A percentile compares a stretch with the other conserved stretches of the same genome.
These are phyloP conservation scores for Aurelia sp. DNA, from an alignment of 30 jellyfish, hydroid and myxozoan genomes.

Conservation along the genomic window DNA sequence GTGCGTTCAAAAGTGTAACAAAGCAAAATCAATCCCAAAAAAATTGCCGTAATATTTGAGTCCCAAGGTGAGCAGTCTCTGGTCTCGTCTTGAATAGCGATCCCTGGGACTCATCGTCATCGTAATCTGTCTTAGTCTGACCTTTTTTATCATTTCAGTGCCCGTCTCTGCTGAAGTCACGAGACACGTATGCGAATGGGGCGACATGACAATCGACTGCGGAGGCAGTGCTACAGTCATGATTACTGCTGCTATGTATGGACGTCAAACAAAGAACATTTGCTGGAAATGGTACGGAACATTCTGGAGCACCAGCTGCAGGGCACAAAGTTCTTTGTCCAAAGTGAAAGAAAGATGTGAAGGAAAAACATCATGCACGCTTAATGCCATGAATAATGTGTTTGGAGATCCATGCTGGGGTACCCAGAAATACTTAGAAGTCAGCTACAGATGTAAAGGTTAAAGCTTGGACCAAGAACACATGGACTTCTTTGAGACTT, in stretches of 20 bases:
- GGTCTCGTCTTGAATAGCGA: too few species aligned
- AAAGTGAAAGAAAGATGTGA: slow-evolving; percentile 3
- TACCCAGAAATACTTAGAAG: slow-evolving; percentile 9
- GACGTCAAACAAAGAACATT: slow-evolving; percentile 2
- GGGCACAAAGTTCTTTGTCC: neutral
- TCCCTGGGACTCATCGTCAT: too few species aligned
- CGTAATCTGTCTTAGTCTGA: too few species aligned
- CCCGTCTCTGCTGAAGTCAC: slow-evolving; percentile 16
- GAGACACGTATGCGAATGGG: neutral
- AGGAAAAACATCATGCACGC: slow-evolving; percentile 17
- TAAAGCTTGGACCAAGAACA: too few species aligned
- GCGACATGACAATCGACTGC: neutral
- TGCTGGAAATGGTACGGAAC: slow-evolving; percentile 7
- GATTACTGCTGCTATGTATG: slow-evolving; percentile 8
- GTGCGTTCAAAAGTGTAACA: too few species aligned
- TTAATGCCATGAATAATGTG: slow-evolving; percentile 11
- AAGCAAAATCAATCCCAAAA: too few species aligned
- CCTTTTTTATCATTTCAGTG: neutral
- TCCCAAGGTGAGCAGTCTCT: too few species aligned
- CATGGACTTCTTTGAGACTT: too few species aligned
- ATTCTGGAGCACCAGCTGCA: slow-evolving; percentile 2
- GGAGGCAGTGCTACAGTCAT: neutral
- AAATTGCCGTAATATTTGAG: too few species aligned
- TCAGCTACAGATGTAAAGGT: slow-evolving; percentile 14
- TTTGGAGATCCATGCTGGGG: slow-evolving; percentile 35